A percentile compares a stretch with the other conserved stretches of the same genome.
Evolutionary conservation across 2,113 vertebrate species (phyloP).

Genomic region (Macaca mulatta): DNA sequence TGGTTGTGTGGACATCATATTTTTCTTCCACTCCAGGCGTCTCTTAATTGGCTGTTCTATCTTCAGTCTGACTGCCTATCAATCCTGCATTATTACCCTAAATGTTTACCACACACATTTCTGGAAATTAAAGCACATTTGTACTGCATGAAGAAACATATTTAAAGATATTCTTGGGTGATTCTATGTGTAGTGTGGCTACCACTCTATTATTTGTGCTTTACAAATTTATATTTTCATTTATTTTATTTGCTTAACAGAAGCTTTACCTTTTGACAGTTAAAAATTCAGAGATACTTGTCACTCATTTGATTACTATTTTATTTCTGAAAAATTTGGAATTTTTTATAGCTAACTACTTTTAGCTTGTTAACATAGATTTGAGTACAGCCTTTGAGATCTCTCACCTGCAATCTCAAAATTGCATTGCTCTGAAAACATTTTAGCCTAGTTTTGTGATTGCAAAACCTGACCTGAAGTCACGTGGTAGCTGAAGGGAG

Average conservation of each 20-base stretch:
- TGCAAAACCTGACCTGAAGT: background rate
- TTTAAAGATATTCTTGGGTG: background rate
- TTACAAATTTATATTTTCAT: background rate
- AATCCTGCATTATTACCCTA: background rate
- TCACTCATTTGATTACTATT: background rate
- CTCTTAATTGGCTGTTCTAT: background rate
- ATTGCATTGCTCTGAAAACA: background rate
- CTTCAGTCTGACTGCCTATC: background rate
- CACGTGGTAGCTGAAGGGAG: background rate
- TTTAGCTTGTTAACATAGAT: background rate
- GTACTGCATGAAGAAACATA: background rate
- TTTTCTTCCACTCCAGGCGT: background rate
- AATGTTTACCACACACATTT: background rate
- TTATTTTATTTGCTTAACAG: background rate
- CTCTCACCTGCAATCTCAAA: background rate
- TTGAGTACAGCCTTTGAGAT: background rate
- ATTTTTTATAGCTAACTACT: background rate
- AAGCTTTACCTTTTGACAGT: background rate
- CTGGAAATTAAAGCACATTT: background rate
- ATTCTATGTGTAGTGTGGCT: background rate
- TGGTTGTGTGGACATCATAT: background rate
- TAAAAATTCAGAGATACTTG: background rate
- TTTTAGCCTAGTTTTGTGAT: background rate
- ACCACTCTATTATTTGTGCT: background rate
- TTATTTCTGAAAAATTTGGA: background rate